Evolutionary conservation across 2,888 invertebrate species (phyloP).

Genomic region (Adineta ricciae): DNA sequence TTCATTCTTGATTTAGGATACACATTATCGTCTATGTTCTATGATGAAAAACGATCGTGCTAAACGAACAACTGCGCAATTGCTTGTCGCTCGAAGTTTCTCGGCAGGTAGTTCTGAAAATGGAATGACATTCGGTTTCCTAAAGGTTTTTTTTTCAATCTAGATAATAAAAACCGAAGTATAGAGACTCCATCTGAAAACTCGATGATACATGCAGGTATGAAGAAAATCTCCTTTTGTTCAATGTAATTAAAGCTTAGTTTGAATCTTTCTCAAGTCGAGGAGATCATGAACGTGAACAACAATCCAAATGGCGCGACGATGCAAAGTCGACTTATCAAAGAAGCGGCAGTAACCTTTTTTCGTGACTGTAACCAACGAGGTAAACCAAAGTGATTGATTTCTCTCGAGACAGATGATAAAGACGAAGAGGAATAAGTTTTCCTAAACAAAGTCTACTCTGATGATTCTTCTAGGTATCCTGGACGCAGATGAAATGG

Average conservation of each 20-base stretch:
- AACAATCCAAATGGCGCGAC: background rate
- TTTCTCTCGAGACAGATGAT: background rate
- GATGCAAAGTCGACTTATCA: background rate
- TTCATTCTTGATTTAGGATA: background rate
- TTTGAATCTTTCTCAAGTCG: background rate
- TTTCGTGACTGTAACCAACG: background rate
- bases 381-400: background rate
- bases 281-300: background rate
- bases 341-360: background rate
- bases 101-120: background rate
- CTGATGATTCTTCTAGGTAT: background rate
- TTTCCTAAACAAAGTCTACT: background rate
- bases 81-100: background rate
- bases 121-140: background rate
- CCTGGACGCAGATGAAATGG: background rate
- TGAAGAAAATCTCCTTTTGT: too few species aligned
- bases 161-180: background rate
- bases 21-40: background rate
- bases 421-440: background rate
- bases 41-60: background rate
- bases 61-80: background rate
- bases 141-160: background rate
- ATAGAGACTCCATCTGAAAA: too few species aligned
- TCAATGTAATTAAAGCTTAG: too few species aligned
- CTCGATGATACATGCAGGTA: too few species aligned